phyloP scores from a whole-genome alignment of 2,113 vertebrate species.

The Mobula hypostoma region DNA sequence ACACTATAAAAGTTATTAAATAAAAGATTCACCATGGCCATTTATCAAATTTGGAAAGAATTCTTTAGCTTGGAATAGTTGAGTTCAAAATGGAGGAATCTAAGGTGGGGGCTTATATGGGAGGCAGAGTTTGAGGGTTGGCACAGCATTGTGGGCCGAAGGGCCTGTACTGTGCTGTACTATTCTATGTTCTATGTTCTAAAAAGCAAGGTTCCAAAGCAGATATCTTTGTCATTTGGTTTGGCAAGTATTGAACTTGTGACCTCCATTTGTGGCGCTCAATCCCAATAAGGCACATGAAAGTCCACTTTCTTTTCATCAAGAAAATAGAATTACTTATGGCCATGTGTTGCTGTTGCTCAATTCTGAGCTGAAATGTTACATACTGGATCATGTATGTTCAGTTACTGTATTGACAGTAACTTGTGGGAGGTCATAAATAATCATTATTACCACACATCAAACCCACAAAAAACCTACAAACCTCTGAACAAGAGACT shows the following conservation, averaged over 20 bases:
- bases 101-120: too few species aligned
- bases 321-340: background rate
- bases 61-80: background rate
- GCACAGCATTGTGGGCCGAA: too few species aligned
- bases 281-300: background rate
- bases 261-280: background rate
- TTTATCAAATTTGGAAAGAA: background rate
- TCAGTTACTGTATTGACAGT: background rate
- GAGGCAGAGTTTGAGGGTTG: too few species aligned
- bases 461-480: background rate
- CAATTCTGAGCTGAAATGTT: background rate
- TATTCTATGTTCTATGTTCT: too few species aligned
- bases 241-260: background rate
- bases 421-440: background rate
- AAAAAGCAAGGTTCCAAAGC: background rate
- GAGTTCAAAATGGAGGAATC: background rate
- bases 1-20: background rate
- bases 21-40: background rate
- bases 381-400: background rate
- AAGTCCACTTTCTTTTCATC: background rate
- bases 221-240: background rate
- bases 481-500: too few species aligned
- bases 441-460: background rate
- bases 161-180: too few species aligned
- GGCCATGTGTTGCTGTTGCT: background rate